These are phyloP conservation scores for Notamacropus eugenii DNA, from an alignment of 2,797 vertebrate genomes.

Conservation along the genomic window DNA sequence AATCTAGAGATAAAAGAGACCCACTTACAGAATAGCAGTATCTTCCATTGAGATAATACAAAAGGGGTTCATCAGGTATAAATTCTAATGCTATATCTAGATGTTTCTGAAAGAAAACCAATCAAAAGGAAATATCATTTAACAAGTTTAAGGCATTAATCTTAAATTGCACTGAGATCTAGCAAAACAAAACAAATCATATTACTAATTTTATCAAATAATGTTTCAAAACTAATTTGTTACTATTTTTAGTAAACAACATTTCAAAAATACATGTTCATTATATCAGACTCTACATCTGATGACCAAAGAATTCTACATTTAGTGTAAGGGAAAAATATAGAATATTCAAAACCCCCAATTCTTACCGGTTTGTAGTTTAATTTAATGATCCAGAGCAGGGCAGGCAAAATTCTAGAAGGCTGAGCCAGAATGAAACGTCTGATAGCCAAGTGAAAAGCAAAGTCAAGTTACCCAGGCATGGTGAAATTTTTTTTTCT, in stretches of 20 bases:
- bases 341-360: not conserved
- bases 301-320: not conserved
- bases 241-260: not conserved
- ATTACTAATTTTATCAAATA: not conserved
- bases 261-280: not conserved
- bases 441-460: not conserved
- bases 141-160: not conserved
- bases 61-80: slow-evolving; percentile 94
- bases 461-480: not conserved
- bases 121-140: slow-evolving; percentile 57
- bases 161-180: not conserved
- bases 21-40: slow-evolving; percentile 97
- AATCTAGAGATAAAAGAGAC: slow-evolving; percentile 49
- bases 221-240: not conserved
- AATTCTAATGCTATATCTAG: slow-evolving; percentile 96
- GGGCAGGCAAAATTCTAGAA: not conserved
- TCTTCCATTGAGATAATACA: slow-evolving; percentile 97
- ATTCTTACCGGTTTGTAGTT: not conserved
- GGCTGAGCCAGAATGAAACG: not conserved
- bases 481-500: not conserved
- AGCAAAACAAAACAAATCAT: not conserved
- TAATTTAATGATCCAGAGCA: not conserved
- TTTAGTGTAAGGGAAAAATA: not conserved
- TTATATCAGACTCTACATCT: not conserved
- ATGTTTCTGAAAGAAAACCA: slow-evolving; percentile 91